Evolutionary conservation across 1,140 invertebrate species (phyloP).

Genomic region (Drosophila novamexicana): DNA sequence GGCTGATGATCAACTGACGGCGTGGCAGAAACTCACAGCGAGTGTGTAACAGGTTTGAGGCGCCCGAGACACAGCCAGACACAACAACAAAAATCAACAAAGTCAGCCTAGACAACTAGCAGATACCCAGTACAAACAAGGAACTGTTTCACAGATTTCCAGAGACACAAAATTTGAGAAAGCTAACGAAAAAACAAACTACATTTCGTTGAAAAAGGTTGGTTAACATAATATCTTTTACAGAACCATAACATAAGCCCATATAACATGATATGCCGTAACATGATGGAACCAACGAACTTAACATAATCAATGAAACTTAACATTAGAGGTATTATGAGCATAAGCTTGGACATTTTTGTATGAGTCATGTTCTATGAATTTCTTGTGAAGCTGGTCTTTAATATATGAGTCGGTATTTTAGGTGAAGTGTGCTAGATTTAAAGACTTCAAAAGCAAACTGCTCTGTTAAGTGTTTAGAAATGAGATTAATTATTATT

Average conservation of each 20-base stretch:
- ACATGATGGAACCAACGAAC: neutral
- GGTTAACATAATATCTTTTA: neutral
- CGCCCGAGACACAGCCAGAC: constrained; percentile 4
- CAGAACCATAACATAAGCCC: neutral
- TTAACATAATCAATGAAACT: neutral
- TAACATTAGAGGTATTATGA: neutral
- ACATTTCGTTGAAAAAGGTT: too few species aligned
- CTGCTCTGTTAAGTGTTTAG: too few species aligned
- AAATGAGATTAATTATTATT: too few species aligned
- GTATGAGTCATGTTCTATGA: too few species aligned
- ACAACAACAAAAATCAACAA: neutral
- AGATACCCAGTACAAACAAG: neutral
- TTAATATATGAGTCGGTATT: too few species aligned
- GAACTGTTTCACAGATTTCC: neutral
- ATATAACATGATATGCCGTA: neutral
- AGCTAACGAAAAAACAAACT: neutral
- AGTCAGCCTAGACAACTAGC: neutral
- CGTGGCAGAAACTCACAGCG: constrained; percentile 5
- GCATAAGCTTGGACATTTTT: neutral
- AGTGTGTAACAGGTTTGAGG: constrained; percentile 25
- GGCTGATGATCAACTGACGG: neutral
- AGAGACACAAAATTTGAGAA: neutral
- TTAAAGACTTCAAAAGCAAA: too few species aligned
- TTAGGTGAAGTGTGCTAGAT: too few species aligned
- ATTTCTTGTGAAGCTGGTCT: too few species aligned